Base-by-base conservation (phyloP, 2,888 invertebrate genomes). In the Acheta domesticus region DNA sequence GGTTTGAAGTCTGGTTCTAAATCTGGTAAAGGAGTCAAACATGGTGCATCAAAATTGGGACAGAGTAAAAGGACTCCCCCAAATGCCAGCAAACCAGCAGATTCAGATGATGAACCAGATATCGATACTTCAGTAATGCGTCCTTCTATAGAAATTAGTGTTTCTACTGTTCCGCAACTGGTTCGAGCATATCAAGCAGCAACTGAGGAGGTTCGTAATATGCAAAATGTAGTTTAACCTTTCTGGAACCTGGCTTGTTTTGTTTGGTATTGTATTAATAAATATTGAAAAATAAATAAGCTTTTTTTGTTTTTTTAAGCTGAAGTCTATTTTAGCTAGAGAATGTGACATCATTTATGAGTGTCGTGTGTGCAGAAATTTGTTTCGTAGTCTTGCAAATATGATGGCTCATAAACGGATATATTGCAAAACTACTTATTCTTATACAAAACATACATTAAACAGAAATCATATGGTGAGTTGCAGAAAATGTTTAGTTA, bases 281-380 rank as follows among this genome's bases (percentile, higher is more conserved):
- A 20, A 75, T 36, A 20, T 75, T 21, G 36, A 11, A 2, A 21
- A 12, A 23, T 11, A 14, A 23, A 20, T 36, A 23, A 75, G 0
- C 75, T 12, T 12, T 23, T 20, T 80, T 83, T 81, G 82, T 84
- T 82, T 80, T 80, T 88, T 90, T 84, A 87, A 95, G 94, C 90
- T 95, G 48, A 91, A 92, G 83, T 89, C 91, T 83, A 88, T 96
- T 79, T 88, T 97, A 62, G 88, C 92, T 50, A 91, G 93, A 85
- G 97, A 97, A 88, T 96, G 96, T 89, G 94, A 95, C 86, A 87
- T 96, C 80, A 90, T 97, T 84, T 94, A 95, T 87, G 97, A 97
- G 87, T 97, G 97, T 87, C 93, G 93, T 86, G 91, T 94, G 23
- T 97, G 97, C 85, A 90, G 93, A 62, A 95, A 93, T 85, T 89